Conservation (phyloP, 2,888 invertebrate genomes). For the Tanytarsus gracilentus region DNA sequence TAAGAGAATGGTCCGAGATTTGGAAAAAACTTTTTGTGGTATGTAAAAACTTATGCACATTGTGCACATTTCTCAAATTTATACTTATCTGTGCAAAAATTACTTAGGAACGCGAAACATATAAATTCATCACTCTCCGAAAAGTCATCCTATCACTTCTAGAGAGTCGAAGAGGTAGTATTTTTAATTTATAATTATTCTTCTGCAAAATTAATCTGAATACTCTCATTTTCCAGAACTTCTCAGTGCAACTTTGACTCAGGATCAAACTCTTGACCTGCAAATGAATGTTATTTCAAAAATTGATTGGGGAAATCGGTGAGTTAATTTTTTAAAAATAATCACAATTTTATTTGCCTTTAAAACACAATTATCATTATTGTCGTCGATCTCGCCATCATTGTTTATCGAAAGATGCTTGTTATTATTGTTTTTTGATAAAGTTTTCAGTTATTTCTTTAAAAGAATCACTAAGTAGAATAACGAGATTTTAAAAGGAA, state of each 20-base stretch:
- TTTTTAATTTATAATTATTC: not conserved
- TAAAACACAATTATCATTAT: not conserved
- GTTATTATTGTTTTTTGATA: too few relatives aligned
- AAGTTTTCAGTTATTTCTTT: too few relatives aligned
- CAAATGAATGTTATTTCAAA: slow-evolving; percentile 80
- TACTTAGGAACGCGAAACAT: slow-evolving; percentile 64
- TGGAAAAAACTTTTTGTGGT: slow-evolving; percentile 92
- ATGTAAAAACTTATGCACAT: slow-evolving; percentile 40
- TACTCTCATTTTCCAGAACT: slow-evolving; percentile 48
- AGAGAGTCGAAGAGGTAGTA: slow-evolving; percentile 57
- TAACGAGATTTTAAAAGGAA: too few relatives aligned
- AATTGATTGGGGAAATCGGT: slow-evolving; percentile 96
- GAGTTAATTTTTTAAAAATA: slow-evolving; percentile 41
- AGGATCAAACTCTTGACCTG: slow-evolving; percentile 80
- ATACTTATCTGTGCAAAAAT: too few relatives aligned
- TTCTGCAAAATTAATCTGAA: not conserved
- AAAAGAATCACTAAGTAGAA: too few relatives aligned
- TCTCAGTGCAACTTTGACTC: slow-evolving; percentile 79
- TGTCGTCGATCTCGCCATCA: too few relatives aligned
- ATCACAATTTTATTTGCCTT: slow-evolving; percentile 15
- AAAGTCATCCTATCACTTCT: slow-evolving; percentile 86
- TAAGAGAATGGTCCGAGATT: slow-evolving; percentile 86
- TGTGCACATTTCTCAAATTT: too few relatives aligned
- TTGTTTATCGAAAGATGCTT: too few relatives aligned
- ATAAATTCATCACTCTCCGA: slow-evolving; percentile 75